Percentiles rank a stretch among this genome's conserved stretches.
Evolutionary conservation across 2,113 vertebrate species (phyloP).

Genomic region (Motacilla tschutschensis): DNA sequence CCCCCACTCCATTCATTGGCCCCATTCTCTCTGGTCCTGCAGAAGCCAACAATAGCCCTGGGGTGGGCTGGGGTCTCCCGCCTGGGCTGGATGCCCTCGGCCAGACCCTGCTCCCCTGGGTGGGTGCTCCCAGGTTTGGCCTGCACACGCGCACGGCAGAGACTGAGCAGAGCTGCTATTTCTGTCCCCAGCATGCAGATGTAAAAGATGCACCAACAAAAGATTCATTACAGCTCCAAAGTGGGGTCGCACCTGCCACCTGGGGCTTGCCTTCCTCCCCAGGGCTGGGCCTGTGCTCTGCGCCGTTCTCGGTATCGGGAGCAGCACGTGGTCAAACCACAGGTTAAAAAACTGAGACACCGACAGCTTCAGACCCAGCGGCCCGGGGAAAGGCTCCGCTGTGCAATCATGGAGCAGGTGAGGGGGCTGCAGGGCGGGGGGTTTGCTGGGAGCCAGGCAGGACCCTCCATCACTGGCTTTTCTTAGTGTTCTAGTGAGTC

Average conservation of each 20-base stretch:
- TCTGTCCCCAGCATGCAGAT: fast-evolving
- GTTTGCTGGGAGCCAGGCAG: fast-evolving
- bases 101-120: fast-evolving
- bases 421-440: background rate
- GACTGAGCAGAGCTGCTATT: background rate
- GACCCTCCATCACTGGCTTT: background rate
- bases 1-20: fast-evolving
- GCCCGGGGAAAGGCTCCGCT: background rate
- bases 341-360: background rate
- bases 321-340: background rate
- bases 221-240: fast-evolving
- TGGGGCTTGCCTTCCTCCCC: fast-evolving
- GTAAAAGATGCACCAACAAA: background rate
- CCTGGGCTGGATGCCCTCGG: fast-evolving
- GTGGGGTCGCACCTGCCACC: background rate
- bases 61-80: background rate
- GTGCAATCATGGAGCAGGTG: conserved; percentile 2
- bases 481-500: background rate
- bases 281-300: background rate
- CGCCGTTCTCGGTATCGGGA: background rate
- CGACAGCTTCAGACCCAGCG: fast-evolving
- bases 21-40: background rate
- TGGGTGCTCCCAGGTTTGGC: fast-evolving
- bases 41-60: background rate
- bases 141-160: fast-evolving